phyloP scores from a whole-genome alignment of 2,888 invertebrate genomes.

The Parasteatoda lunata region DNA sequence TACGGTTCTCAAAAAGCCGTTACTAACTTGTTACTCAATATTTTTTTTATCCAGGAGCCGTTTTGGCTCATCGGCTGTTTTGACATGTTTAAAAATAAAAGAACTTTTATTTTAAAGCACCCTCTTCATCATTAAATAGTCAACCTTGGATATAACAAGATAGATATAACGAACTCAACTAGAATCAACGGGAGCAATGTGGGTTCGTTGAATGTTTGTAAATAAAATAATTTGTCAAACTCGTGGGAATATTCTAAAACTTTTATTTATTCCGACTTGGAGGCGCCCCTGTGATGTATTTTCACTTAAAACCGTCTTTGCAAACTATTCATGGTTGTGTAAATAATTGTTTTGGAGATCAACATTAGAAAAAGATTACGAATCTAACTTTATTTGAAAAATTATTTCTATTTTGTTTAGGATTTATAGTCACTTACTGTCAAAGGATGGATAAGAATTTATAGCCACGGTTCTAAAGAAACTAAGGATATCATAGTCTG shows the following conservation, averaged over 20 bases:
- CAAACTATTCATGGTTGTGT: neutral
- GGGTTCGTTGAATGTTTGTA: conserved; percentile 4
- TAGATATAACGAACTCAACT: neutral
- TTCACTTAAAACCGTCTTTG: conserved; percentile 1
- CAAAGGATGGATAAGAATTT: no score
- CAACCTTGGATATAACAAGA: conserved; percentile 1
- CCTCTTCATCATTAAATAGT: neutral
- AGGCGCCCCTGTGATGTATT: conserved; percentile 6
- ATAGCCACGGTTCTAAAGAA: no score
- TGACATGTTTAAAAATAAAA: neutral
- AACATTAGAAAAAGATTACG: no score
- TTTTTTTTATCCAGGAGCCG: neutral
- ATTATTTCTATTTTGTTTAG: no score
- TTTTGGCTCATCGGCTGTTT: conserved; percentile 3
- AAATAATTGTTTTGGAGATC: neutral
- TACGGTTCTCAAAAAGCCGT: neutral
- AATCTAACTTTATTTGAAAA: no score
- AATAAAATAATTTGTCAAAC: conserved; percentile 18
- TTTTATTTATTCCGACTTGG: neutral
- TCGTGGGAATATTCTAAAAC: conserved; percentile 15
- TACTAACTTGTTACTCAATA: neutral
- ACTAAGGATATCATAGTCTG: no score
- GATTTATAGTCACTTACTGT: no score
- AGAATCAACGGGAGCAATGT: no score
- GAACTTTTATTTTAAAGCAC: neutral